Evolutionary conservation across 2,888 invertebrate genomes (phyloP).

Genomic region (Cataglyphis rosenhaueri): DNA sequence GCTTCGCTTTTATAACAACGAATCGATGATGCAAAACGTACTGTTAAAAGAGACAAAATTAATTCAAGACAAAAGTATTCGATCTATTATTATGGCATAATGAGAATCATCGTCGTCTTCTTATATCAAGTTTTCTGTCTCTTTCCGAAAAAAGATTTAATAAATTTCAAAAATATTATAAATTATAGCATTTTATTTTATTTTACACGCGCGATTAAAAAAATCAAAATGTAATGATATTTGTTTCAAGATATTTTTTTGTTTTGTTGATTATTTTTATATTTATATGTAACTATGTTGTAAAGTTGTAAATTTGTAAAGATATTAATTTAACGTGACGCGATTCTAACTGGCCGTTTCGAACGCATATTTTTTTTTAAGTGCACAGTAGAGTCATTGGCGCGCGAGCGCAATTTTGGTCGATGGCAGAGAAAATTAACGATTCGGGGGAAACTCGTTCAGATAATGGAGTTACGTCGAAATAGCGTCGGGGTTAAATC

Average conservation of each 20-base stretch:
- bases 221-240: neutral
- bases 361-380: conserved; percentile 20
- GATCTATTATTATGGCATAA: neutral
- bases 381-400: conserved; percentile 29
- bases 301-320: neutral
- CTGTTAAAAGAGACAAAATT: neutral
- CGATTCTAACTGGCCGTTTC: neutral
- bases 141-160: neutral
- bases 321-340: neutral
- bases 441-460: conserved; percentile 63
- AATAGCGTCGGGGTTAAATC: conserved; percentile 66
- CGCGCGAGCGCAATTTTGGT: conserved; percentile 61
- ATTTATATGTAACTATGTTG: neutral
- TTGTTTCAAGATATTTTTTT: neutral
- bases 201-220: neutral
- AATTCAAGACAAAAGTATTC: neutral
- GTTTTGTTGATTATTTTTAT: neutral
- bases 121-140: neutral
- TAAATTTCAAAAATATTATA: neutral
- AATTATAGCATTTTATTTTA: neutral
- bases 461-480: conserved; percentile 70
- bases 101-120: no score
- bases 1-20: conserved; percentile 40
- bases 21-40: conserved; percentile 1
- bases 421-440: conserved; percentile 59